These are phyloP conservation scores for Echinarachnius parma DNA, from an alignment of 53 echinoderm and acorn worm genomes.

Conservation along the genomic window DNA sequence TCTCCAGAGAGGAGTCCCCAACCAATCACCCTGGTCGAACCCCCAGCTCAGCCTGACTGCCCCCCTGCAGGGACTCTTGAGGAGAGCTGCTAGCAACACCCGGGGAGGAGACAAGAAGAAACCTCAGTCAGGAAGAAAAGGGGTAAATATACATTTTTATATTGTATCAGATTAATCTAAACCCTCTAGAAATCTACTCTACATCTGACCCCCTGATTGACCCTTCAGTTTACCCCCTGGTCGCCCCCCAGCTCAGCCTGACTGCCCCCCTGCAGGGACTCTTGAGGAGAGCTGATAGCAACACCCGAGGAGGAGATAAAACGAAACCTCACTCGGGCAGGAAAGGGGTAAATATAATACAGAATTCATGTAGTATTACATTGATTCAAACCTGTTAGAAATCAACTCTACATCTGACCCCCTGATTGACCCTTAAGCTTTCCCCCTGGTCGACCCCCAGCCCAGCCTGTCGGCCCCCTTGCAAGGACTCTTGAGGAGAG, in stretches of 20 bases:
- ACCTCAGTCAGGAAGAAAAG: constrained; percentile 26
- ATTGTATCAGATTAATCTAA: not conserved
- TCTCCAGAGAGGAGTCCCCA: not conserved
- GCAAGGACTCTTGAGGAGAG: not conserved
- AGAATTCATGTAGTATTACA: not conserved
- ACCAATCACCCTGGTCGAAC: not conserved
- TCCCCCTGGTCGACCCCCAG: too few relatives aligned
- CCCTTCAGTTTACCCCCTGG: too few relatives aligned
- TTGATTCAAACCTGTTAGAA: not conserved
- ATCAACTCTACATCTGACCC: not conserved
- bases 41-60: not conserved
- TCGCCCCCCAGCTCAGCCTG: not conserved
- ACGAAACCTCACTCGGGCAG: constrained; percentile 15
- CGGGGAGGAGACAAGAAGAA: constrained; percentile 10
- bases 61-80: not conserved
- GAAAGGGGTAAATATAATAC: constrained; percentile 46
- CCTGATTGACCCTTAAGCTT: not conserved
- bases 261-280: not conserved
- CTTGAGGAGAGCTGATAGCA: constrained; percentile 4
- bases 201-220: not conserved
- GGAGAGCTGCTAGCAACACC: constrained; percentile 4
- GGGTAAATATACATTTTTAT: constrained; percentile 25
- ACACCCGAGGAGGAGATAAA: not conserved
- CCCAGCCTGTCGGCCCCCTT: not conserved
- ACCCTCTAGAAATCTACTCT: not conserved